Percentiles rank a stretch among this genome's conserved stretches.
Evolutionary conservation across 2,888 invertebrate species (phyloP).

Genomic region (Asteroscopus sphinx): DNA sequence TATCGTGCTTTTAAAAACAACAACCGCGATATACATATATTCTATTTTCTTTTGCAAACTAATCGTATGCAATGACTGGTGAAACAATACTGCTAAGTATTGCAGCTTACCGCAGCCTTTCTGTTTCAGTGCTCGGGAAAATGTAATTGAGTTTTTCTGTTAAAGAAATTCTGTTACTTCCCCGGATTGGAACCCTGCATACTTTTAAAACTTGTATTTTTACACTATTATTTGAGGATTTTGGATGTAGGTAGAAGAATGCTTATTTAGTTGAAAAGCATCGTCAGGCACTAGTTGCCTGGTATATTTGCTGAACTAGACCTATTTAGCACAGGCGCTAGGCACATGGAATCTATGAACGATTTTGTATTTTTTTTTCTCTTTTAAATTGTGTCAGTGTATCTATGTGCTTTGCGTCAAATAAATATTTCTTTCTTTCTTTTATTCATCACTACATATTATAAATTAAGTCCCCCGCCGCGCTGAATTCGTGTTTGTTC

Average conservation of each 20-base stretch:
- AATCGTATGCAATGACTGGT: conserved; percentile 34
- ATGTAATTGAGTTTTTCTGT: conserved; percentile 41
- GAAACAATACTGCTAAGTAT: conserved; percentile 15
- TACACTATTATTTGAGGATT: conserved; percentile 2
- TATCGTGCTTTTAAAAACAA: background rate
- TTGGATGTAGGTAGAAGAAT: background rate
- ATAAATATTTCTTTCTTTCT: no score
- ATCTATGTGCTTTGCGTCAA: no score
- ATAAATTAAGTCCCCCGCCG: no score
- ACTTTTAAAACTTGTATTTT: conserved; percentile 1
- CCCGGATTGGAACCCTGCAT: conserved; percentile 3
- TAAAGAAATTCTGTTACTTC: conserved; percentile 29
- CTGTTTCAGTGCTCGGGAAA: conserved; percentile 18
- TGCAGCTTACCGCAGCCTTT: conserved; percentile 18
- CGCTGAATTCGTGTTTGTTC: no score
- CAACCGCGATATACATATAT: conserved; percentile 4
- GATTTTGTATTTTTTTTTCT: no score
- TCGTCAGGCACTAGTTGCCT: no score
- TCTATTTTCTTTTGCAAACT: conserved; percentile 23
- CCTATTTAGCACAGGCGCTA: no score
- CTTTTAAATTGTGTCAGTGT: no score
- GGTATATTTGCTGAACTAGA: no score
- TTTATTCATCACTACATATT: no score
- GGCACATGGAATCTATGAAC: no score
- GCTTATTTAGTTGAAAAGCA: no score